A percentile compares a stretch with the other conserved stretches of the same genome.
Conservation (phyloP, 2,797 vertebrate genomes). For the Nasua narica region DNA sequence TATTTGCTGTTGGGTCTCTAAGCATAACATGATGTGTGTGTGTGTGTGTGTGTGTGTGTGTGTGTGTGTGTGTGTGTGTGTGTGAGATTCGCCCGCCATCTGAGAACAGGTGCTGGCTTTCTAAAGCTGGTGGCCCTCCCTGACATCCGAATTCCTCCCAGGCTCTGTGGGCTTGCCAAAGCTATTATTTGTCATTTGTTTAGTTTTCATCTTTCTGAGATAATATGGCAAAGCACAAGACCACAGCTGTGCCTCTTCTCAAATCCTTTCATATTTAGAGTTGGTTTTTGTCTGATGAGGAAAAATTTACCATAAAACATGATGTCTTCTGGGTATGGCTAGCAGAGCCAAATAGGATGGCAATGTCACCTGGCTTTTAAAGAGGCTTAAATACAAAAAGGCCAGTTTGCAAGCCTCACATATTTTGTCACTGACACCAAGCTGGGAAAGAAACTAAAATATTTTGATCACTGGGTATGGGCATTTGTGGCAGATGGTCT, state of each 20-base stretch:
- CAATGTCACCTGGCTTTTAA: constrained; percentile 58
- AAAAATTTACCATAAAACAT: constrained; percentile 38
- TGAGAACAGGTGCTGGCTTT: constrained; percentile 12
- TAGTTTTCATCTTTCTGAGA: constrained; percentile 54
- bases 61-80: not conserved
- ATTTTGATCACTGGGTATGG: constrained; percentile 65
- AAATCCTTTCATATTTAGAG: constrained; percentile 47
- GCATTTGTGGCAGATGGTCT: constrained; percentile 65
- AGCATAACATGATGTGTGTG: not conserved
- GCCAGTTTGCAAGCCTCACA: constrained; percentile 42
- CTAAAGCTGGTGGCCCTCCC: not conserved
- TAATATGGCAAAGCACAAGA: constrained; percentile 34
- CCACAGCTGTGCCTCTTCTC: constrained; percentile 44
- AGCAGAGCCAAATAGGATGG: constrained; percentile 20
- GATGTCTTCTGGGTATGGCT: not conserved
- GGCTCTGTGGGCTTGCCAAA: not conserved
- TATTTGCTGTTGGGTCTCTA: not conserved
- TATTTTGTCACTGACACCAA: constrained; percentile 59
- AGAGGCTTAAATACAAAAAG: constrained; percentile 40
- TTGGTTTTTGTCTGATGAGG: constrained; percentile 29
- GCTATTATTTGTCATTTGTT: constrained; percentile 53
- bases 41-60: too few relatives aligned
- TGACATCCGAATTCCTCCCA: not conserved
- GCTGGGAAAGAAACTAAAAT: constrained; percentile 66
- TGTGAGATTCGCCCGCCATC: not conserved